phyloP scores from a whole-genome alignment of 2,797 vertebrate genomes.

The Sebastolobus alascanus region DNA sequence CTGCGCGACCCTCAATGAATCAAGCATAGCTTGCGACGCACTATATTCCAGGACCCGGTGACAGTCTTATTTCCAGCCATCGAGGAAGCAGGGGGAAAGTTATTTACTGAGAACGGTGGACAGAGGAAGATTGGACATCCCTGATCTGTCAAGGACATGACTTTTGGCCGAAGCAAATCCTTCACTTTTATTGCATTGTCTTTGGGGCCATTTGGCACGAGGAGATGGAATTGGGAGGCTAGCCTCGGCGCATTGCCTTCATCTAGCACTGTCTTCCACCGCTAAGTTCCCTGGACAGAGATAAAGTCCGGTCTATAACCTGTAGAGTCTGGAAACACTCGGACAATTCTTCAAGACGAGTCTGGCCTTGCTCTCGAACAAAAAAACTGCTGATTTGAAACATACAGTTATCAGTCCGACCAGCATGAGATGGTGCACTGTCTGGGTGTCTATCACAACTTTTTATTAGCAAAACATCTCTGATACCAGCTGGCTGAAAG shows the following conservation, averaged over 20 bases:
- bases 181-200: slow-evolving; percentile 71
- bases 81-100: slow-evolving; percentile 44
- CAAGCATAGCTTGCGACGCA: slow-evolving; percentile 48
- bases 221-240: slow-evolving; percentile 39
- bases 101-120: slow-evolving; percentile 69
- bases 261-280: slow-evolving; percentile 39
- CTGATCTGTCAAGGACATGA: slow-evolving; percentile 70
- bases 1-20: slow-evolving; percentile 62
- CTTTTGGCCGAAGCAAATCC: slow-evolving; percentile 58
- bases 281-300: slow-evolving; percentile 21
- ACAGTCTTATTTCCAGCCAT: slow-evolving; percentile 72
- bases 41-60: slow-evolving; percentile 45
- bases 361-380: background rate
- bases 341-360: background rate
- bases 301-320: slow-evolving; percentile 36
- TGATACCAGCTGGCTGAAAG: slow-evolving; percentile 41
- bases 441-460: slow-evolving; percentile 9
- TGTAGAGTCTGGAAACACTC: slow-evolving; percentile 23
- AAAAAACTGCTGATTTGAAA: slow-evolving; percentile 8
- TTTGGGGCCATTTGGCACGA: slow-evolving; percentile 55
- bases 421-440: background rate
- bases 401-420: slow-evolving; percentile 12
- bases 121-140: slow-evolving; percentile 67
- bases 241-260: slow-evolving; percentile 20
- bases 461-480: slow-evolving; percentile 9